Conservation (phyloP, 2,888 invertebrate genomes). For the Salticus scenicus region DNA sequence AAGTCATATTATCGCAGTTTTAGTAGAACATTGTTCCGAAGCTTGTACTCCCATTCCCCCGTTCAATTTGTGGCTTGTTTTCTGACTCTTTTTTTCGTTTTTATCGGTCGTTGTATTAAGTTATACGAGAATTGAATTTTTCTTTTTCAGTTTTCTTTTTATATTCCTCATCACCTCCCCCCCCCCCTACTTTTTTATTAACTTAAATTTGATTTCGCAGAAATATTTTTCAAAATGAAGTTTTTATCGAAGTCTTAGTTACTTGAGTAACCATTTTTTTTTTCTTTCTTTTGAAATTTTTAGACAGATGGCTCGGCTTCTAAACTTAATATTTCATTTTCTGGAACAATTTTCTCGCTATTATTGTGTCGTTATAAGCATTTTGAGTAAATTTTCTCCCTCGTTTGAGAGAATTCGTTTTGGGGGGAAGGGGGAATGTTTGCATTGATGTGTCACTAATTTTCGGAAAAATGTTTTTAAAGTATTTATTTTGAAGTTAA, state of each 20-base stretch:
- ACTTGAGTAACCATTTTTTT: too few species aligned
- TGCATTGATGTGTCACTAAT: too few species aligned
- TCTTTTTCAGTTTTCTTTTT: background rate
- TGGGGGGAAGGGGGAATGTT: too few species aligned
- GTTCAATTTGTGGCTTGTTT: background rate
- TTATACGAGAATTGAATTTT: background rate
- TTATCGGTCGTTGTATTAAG: background rate
- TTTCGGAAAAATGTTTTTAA: too few species aligned
- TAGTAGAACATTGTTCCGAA: background rate
- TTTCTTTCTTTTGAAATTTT: background rate
- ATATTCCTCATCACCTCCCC: background rate
- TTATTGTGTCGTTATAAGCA: too few species aligned
- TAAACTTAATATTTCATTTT: too few species aligned
- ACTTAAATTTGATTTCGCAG: background rate
- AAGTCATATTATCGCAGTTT: conserved; percentile 11
- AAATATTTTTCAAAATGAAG: background rate
- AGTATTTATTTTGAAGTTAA: too few species aligned
- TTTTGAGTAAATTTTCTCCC: too few species aligned
- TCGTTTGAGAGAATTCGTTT: too few species aligned
- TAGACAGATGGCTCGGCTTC: background rate
- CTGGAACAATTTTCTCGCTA: too few species aligned
- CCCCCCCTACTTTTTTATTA: background rate
- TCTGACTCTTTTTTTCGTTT: background rate
- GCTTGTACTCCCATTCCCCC: background rate
- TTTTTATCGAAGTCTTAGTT: background rate